Conservation (phyloP, 2,888 invertebrate species). For the Trichogramma evanescens region DNA sequence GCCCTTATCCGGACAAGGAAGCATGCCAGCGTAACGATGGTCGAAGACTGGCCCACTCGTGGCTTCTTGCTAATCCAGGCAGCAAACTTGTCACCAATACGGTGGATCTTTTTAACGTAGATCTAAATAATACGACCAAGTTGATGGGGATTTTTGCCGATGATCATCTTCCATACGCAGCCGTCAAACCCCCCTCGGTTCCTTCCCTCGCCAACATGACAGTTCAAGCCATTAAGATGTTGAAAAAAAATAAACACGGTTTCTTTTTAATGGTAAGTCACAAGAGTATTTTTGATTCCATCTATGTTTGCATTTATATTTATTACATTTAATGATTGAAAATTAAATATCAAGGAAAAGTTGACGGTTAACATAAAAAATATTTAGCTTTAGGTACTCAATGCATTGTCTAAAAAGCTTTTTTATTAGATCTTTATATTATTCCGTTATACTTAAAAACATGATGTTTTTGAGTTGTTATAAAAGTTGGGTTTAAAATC, state of each 20-base stretch:
- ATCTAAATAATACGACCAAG: constrained; percentile 46
- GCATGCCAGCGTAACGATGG: constrained; percentile 51
- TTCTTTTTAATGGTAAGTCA: constrained; percentile 51
- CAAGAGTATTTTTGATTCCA: neutral
- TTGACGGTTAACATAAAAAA: no score
- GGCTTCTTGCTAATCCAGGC: constrained; percentile 48
- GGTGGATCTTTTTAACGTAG: constrained; percentile 44
- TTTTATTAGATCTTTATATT: no score
- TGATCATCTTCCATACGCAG: constrained; percentile 54
- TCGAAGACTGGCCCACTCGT: constrained; percentile 53
- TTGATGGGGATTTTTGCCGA: constrained; percentile 53
- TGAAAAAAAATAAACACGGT: constrained; percentile 49
- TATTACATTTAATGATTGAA: no score
- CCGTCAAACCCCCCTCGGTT: constrained; percentile 47
- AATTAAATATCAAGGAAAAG: no score
- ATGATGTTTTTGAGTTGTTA: no score
- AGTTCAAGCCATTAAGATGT: constrained; percentile 51
- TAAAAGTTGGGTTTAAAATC: neutral
- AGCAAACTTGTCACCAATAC: constrained; percentile 45
- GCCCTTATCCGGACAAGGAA: constrained; percentile 28
- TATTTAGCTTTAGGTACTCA: no score
- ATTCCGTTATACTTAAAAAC: no score
- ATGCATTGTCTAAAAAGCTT: no score
- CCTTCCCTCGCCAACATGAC: constrained; percentile 58
- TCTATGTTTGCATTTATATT: no score